Evolutionary conservation across 1,140 invertebrate species (phyloP).

Genomic region (Drosophila prosaltans): DNA sequence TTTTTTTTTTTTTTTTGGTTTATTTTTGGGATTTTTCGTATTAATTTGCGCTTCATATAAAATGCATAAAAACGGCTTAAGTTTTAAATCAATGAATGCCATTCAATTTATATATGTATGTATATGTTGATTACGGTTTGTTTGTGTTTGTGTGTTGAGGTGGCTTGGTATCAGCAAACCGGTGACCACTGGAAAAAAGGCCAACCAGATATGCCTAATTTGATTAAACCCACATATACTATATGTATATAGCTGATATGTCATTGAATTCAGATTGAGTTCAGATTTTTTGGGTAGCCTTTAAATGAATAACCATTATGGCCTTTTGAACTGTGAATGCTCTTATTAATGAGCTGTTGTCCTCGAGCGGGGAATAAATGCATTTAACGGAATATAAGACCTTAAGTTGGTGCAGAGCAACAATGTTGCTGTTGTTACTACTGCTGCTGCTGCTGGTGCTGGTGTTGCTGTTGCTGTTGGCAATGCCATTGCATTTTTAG

Average conservation of each 20-base stretch:
- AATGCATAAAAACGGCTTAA: conserved; percentile 64
- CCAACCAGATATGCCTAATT: not conserved
- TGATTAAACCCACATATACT: not conserved
- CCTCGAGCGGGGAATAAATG: not conserved
- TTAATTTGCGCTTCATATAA: conserved; percentile 52
- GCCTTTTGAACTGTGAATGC: conserved; percentile 12
- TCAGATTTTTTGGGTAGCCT: not conserved
- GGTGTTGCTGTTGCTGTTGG: not conserved
- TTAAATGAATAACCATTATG: conserved; percentile 11
- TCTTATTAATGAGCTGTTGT: conserved; percentile 13
- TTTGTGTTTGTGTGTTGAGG: conserved; percentile 8
- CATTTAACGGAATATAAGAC: conserved; percentile 18
- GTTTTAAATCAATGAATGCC: conserved; percentile 47
- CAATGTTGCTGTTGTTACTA: not conserved
- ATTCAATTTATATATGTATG: not conserved
- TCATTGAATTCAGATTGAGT: not conserved
- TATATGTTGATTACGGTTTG: conserved; percentile 31
- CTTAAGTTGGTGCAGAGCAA: conserved; percentile 18
- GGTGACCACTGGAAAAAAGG: not conserved
- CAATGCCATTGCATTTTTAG: conserved; percentile 39
- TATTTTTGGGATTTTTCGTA: conserved; percentile 31
- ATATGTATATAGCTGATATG: not conserved
- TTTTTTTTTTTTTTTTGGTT: conserved; percentile 21
- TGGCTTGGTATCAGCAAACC: conserved; percentile 15
- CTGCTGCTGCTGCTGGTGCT: not conserved